Evolutionary conservation across 2,888 invertebrate species (phyloP), one percentile per base, ranked within the genome.

Genomic region (Apocheima hispidaria): DNA sequence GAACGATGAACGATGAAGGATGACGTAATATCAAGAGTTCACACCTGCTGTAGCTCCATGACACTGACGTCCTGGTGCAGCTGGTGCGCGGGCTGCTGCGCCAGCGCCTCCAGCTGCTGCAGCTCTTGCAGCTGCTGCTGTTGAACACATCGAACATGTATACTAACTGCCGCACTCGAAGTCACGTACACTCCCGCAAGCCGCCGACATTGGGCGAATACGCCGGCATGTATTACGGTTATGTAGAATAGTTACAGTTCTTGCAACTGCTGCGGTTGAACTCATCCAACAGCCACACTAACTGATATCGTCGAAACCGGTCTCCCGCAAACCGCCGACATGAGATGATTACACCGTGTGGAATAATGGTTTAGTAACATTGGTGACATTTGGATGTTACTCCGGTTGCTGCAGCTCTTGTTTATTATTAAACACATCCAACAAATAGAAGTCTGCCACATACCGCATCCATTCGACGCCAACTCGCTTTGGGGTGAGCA

Each of bases 71-170:
- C 51, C 40, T 40, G 51, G 51, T 40, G 51, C 38, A 35, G 53
- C 48, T 28, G 28, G 40, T 40, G 51, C 35, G 35, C 51, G 40
- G 53, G 14, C 20, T 60, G 61, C 51, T 61, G 50, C 43, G 18
- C 23, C 23, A 35, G 50, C 33, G 30, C 54, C 14, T 40, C 43
- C 43, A 48, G 36, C 26, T 26, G 51, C 28, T 38, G 26, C 51
- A 51, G 20, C 26, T 51, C 51, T 28, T 40, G 40, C 28, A 51
- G 55, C 53, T 30, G 60, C 58, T 63, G 60, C 53, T 12, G 46
- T 23, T 20, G 14, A 30, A 49, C 5, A 33, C 43, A 33, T 36
- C 14, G 26, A 28, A 43, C 38, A 41, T n/a, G 20, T 49, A 56
- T 28, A 41, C 38, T 16, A 21, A 21, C 48, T 36, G 23, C 23